Conservation (phyloP, 2,797 vertebrate species). For the Molossus alvarezi region DNA sequence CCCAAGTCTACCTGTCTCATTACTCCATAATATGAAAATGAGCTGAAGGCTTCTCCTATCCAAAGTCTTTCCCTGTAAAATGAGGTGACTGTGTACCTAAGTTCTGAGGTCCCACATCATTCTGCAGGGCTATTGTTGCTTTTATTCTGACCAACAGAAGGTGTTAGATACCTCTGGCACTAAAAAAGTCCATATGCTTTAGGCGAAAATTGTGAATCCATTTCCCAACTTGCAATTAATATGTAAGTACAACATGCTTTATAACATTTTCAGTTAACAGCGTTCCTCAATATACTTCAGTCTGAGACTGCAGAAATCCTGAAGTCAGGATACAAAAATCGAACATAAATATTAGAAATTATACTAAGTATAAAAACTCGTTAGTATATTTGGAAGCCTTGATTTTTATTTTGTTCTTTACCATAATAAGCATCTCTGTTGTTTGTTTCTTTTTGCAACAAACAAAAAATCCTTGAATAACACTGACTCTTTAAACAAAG, state of each 20-base stretch:
- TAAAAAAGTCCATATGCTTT: background rate
- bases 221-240: background rate
- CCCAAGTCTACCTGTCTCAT: background rate
- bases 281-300: background rate
- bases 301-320: background rate
- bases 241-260: background rate
- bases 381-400: conserved; percentile 3
- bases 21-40: background rate
- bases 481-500: conserved; percentile 47
- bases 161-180: background rate
- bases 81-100: background rate
- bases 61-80: background rate
- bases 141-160: background rate
- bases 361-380: background rate
- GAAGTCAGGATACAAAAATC: background rate
- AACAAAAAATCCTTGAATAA: conserved; percentile 71
- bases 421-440: background rate
- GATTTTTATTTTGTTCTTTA: conserved; percentile 64
- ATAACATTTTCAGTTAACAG: conserved; percentile 49
- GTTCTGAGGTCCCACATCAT: background rate
- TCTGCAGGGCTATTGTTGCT: background rate
- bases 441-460: conserved; percentile 60
- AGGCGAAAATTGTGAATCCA: background rate
- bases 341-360: conserved; percentile 17
- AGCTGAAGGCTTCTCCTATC: background rate